Conservation (phyloP, 2,113 vertebrate species). For the Dromaius novaehollandiae region DNA sequence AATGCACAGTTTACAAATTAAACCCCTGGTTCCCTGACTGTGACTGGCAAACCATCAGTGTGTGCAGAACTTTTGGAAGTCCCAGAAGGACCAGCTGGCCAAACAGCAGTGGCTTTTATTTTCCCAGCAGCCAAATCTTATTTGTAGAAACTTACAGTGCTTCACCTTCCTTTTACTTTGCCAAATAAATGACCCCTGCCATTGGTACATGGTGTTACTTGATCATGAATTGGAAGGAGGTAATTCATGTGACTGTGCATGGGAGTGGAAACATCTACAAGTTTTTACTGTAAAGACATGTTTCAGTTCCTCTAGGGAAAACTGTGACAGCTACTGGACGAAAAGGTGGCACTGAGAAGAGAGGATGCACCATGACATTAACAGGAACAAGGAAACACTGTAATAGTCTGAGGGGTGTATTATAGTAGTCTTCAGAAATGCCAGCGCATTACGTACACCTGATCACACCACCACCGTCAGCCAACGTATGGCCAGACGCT, state of each 20-base stretch:
- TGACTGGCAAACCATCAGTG: background rate
- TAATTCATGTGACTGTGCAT: background rate
- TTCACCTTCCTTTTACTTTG: background rate
- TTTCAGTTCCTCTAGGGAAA: background rate
- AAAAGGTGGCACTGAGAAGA: background rate
- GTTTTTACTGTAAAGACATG: background rate
- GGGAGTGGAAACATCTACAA: background rate
- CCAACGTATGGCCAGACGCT: fast-evolving
- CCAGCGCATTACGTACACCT: background rate
- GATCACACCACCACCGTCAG: background rate
- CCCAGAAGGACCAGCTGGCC: slow-evolving; percentile 1
- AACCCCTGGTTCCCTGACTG: background rate
- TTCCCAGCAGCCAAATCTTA: background rate
- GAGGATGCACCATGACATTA: background rate
- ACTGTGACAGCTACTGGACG: background rate
- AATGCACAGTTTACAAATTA: background rate
- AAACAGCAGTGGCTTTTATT: background rate
- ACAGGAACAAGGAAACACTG: background rate
- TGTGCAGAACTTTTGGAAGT: background rate
- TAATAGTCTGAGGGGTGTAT: background rate
- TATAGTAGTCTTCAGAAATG: background rate
- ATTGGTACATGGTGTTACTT: background rate
- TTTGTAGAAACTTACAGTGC: background rate
- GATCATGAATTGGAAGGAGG: background rate
- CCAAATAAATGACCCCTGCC: background rate